Base-by-base conservation (phyloP, 2,888 invertebrate species). In the Oxytorus armatus region DNA sequence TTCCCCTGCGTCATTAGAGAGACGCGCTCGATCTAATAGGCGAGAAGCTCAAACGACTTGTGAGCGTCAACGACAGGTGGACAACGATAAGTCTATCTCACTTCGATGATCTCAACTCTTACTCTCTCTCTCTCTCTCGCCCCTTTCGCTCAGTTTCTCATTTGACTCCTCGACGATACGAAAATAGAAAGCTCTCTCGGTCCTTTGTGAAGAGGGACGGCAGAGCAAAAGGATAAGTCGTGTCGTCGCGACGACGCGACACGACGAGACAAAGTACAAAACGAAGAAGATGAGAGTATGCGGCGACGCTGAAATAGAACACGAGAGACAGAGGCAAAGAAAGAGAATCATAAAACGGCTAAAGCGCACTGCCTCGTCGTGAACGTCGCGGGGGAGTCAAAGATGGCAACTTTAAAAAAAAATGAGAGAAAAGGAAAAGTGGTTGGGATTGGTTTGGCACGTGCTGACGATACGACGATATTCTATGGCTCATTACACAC, bases 11-110 rank as follows among this genome's bases (percentile, higher is more conserved):
- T 51, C 49, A 61, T 61, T 72, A 59, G 61, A 51, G 44, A 59
- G 47, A 59, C 70, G 11, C 18, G 70, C 61, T 51, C 63, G 73
- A 65, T 55, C 42, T 63, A 74, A 65, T 47, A 33, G 53, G 14
- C 33, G 23, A 44, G 65, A 47, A 68, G 61, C 66, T 55, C 36
- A 47, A 49, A 47, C 55, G 72, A 55, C 21, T 47, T 59, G 39
- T 36, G 87, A 89, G 82, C 83, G 86, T 88, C 86, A 85, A 84
- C 86, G 89, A 89, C 90, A 90, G 89, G 88, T 90, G 90, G 85
- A 88, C 73, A 39, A 33, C n/a, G 63, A 59, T 42, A 51, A 68
- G 57, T 80, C 55, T 23, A 55, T 68, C 73, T 69, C 69, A 55
- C 29, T 49, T 49, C 36, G 23, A 61, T 47, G 18, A 25, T 65